These are phyloP conservation scores for Falcaria lacertinaria DNA, from an alignment of 2,888 invertebrate species.

Conservation along the genomic window DNA sequence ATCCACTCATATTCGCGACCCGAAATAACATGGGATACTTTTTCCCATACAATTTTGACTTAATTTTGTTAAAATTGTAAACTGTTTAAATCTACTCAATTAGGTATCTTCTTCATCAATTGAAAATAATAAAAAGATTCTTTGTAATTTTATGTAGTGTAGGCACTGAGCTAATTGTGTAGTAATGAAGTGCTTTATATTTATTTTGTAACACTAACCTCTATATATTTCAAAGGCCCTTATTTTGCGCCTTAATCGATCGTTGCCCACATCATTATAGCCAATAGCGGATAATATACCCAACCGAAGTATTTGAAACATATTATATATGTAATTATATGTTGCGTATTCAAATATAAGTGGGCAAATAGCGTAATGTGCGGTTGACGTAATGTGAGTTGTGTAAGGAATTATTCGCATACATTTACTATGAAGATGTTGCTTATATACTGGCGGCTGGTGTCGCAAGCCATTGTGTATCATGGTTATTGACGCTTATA, in stretches of 20 bases:
- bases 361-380: constrained; percentile 26
- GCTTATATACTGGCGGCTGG: constrained; percentile 11
- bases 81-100: too few species aligned
- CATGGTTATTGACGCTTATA: constrained; percentile 2
- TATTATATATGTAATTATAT: constrained; percentile 28
- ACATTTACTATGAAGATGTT: constrained; percentile 16
- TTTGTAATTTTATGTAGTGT: too few species aligned
- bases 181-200: too few species aligned
- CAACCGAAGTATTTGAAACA: constrained; percentile 33
- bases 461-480: background rate
- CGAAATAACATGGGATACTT: too few species aligned
- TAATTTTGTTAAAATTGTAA: too few species aligned
- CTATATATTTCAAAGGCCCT: constrained; percentile 29
- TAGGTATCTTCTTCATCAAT: too few species aligned
- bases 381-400: constrained; percentile 31
- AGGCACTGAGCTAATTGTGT: too few species aligned
- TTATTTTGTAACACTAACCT: too few species aligned
- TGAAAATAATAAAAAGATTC: too few species aligned
- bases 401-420: constrained; percentile 18
- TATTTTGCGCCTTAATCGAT: constrained; percentile 14
- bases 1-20: too few species aligned
- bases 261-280: constrained; percentile 20
- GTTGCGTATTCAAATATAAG: constrained; percentile 33
- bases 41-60: too few species aligned
- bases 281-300: constrained; percentile 27